Conservation (phyloP, 2,888 invertebrate species). For the Pseudeuparius sepicola region DNA sequence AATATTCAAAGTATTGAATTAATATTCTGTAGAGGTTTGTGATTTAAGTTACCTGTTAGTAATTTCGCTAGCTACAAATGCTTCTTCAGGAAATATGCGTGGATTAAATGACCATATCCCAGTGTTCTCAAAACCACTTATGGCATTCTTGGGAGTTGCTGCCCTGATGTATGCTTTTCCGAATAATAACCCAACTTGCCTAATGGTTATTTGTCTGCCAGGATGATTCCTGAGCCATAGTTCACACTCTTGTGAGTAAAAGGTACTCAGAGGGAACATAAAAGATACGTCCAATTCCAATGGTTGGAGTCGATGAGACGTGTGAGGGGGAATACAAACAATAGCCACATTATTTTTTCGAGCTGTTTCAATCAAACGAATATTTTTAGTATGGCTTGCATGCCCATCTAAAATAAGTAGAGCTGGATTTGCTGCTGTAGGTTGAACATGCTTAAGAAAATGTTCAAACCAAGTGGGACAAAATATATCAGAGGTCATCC, state of each 20-base stretch:
- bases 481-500: conserved; percentile 18
- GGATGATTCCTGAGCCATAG: conserved; percentile 14
- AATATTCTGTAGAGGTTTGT: too few relatives aligned
- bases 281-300: conserved; percentile 15
- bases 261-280: conserved; percentile 14
- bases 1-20: conserved; percentile 4
- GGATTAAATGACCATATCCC: conserved; percentile 13
- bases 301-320: too few relatives aligned
- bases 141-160: conserved; percentile 14
- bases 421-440: conserved; percentile 11
- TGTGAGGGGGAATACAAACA: conserved; percentile 11
- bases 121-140: conserved; percentile 14
- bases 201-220: conserved; percentile 14
- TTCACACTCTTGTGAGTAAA: too few relatives aligned
- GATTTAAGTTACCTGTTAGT: conserved; percentile 13
- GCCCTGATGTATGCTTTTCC: conserved; percentile 14
- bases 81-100: conserved; percentile 13
- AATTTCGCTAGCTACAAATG: conserved; percentile 14
- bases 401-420: conserved; percentile 13
- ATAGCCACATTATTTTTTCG: conserved; percentile 14
- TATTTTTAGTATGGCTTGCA: conserved; percentile 14
- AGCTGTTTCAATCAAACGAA: conserved; percentile 12
- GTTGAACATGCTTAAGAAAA: conserved; percentile 7
- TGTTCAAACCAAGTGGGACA: conserved; percentile 15
- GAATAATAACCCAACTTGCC: too few relatives aligned